phyloP scores from a whole-genome alignment of 2,888 invertebrate genomes.

The Sarcophaga subvicina region DNA sequence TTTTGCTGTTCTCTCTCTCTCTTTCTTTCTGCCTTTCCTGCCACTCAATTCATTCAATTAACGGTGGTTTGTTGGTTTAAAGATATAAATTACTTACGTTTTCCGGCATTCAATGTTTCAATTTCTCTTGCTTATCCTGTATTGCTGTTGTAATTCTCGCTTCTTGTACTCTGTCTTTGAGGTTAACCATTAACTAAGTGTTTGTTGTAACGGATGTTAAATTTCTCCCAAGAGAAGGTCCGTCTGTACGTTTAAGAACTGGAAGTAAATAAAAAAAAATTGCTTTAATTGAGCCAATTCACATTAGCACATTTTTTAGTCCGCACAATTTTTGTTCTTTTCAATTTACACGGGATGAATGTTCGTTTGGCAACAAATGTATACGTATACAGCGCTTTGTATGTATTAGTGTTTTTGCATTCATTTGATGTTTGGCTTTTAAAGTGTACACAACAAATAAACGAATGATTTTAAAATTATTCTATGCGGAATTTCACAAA shows the following conservation, averaged over 20 bases:
- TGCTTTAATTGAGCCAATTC: no score
- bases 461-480: no score
- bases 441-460: no score
- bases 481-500: no score
- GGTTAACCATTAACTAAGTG: constrained; percentile 14
- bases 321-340: no score
- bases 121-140: neutral
- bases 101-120: neutral
- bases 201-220: constrained; percentile 37
- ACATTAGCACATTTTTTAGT: no score
- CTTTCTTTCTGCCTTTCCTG: neutral
- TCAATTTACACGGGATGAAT: no score
- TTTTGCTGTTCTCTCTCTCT: neutral
- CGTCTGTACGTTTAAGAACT: neutral
- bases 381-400: no score
- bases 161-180: neutral
- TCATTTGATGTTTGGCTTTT: no score
- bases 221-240: constrained; percentile 31
- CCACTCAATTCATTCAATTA: constrained; percentile 36
- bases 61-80: constrained; percentile 25
- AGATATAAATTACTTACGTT: constrained; percentile 35
- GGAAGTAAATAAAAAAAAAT: constrained; percentile 7
- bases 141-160: neutral
- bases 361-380: no score
- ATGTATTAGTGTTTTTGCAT: no score